phyloP scores from a whole-genome alignment of 1,140 invertebrate genomes.

The Himalopsyche phryganea region DNA sequence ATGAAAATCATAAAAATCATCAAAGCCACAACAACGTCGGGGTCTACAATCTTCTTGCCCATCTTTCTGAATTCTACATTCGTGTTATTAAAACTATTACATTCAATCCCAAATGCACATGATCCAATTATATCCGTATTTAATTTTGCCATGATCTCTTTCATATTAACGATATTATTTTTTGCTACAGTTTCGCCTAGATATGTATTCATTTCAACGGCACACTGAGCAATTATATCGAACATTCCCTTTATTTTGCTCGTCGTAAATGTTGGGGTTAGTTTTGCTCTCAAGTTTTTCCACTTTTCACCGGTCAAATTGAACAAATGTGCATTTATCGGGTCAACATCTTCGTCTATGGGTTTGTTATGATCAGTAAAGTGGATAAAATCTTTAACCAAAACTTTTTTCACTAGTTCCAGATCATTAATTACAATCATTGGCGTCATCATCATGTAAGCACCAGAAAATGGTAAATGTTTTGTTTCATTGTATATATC shows the following conservation, averaged over 20 bases:
- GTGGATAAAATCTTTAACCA: slow-evolving; percentile 58
- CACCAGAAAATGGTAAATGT: slow-evolving; percentile 35
- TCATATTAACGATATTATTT: slow-evolving; percentile 28
- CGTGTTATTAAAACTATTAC: slow-evolving; percentile 35
- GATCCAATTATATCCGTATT: no score
- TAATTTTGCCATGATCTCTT: slow-evolving; percentile 37
- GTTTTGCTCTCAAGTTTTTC: slow-evolving; percentile 51
- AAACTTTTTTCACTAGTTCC: slow-evolving; percentile 57
- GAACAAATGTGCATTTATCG: slow-evolving; percentile 46
- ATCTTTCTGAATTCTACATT: slow-evolving; percentile 36
- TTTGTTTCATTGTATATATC: slow-evolving; percentile 30
- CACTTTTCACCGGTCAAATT: slow-evolving; percentile 55
- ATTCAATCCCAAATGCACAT: slow-evolving; percentile 41
- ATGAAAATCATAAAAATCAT: slow-evolving; percentile 19
- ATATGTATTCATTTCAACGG: slow-evolving; percentile 38
- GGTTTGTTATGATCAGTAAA: slow-evolving; percentile 51
- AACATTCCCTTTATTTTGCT: slow-evolving; percentile 58
- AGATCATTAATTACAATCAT: slow-evolving; percentile 53
- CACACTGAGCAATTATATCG: slow-evolving; percentile 40
- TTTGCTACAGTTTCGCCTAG: slow-evolving; percentile 27
- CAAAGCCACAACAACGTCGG: slow-evolving; percentile 10
- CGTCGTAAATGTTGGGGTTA: slow-evolving; percentile 58
- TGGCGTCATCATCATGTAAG: slow-evolving; percentile 45
- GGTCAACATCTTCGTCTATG: slow-evolving; percentile 51
- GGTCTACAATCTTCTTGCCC: slow-evolving; percentile 33